These are phyloP conservation scores for Mylabris sibirica DNA, from an alignment of 2,888 invertebrate species.

Conservation along the genomic window DNA sequence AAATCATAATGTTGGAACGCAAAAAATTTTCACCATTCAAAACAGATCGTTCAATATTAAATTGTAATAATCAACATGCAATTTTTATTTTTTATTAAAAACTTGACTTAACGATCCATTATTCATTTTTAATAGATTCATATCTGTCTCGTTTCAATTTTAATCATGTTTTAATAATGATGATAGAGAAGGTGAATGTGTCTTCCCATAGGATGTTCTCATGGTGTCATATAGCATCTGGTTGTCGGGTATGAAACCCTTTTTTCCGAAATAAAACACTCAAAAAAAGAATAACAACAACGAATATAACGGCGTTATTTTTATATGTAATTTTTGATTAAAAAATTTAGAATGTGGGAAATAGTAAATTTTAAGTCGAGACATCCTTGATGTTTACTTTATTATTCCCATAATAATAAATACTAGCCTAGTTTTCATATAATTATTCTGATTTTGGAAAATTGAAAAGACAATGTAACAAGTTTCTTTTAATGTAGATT, in stretches of 20 bases:
- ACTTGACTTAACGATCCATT: too few relatives aligned
- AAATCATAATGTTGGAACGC: too few relatives aligned
- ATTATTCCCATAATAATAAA: conserved; percentile 26
- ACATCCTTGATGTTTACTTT: background rate
- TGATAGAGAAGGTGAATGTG: conserved; percentile 20
- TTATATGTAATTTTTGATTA: background rate
- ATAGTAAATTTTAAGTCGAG: too few relatives aligned
- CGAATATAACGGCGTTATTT: background rate
- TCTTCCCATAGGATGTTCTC: conserved; percentile 55
- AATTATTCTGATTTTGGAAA: conserved; percentile 23
- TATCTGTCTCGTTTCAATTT: too few relatives aligned
- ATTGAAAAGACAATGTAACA: conserved; percentile 12
- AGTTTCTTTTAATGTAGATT: conserved; percentile 8
- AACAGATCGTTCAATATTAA: too few relatives aligned
- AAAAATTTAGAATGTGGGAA: conserved; percentile 5
- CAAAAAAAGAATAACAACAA: background rate
- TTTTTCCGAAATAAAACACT: conserved; percentile 24
- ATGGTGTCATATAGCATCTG: conserved; percentile 59
- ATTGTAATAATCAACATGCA: too few relatives aligned
- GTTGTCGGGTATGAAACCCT: conserved; percentile 41
- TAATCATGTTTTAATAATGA: conserved; percentile 13
- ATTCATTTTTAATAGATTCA: too few relatives aligned
- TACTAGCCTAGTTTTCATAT: conserved; percentile 32
- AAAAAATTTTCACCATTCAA: too few relatives aligned
- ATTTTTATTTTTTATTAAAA: too few relatives aligned